These are phyloP conservation scores for Urosaurus nigricauda DNA, from an alignment of 2,797 vertebrate species.

Conservation along the genomic window DNA sequence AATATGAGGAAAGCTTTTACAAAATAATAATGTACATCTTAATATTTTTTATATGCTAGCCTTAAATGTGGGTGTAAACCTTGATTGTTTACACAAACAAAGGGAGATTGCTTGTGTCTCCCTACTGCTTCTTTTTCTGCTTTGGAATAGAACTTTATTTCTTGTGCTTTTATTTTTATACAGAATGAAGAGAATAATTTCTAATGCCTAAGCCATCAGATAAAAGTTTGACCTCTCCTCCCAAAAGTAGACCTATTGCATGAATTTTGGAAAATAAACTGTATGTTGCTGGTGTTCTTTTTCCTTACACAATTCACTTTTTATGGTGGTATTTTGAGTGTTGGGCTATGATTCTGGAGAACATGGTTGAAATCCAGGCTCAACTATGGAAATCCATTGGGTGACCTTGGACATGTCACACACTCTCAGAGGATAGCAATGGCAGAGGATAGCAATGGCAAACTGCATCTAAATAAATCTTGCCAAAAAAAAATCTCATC, in stretches of 20 bases:
- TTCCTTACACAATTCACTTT: not conserved
- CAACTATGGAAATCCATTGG: too few species aligned
- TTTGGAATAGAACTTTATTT: slow-evolving; percentile 11
- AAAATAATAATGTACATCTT: not conserved
- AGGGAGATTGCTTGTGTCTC: not conserved
- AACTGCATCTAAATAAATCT: too few species aligned
- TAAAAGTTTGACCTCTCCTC: not conserved
- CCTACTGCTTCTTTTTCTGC: slow-evolving; percentile 4
- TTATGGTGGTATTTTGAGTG: not conserved
- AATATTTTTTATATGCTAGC: not conserved
- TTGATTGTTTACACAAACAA: not conserved
- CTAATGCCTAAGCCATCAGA: slow-evolving; percentile 7
- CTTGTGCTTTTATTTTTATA: slow-evolving; percentile 32
- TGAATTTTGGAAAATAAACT: slow-evolving; percentile 22
- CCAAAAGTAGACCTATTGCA: slow-evolving; percentile 5
- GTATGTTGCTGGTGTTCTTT: not conserved
- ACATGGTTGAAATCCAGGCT: too few species aligned
- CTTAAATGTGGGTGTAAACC: not conserved
- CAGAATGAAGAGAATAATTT: slow-evolving; percentile 11
- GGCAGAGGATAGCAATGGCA: too few species aligned
- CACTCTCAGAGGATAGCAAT: too few species aligned
- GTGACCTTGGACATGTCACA: too few species aligned
- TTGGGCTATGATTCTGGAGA: too few species aligned
- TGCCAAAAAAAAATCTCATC: too few species aligned
- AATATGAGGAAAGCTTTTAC: not conserved